Percentiles rank a stretch among this genome's conserved stretches.
These are phyloP conservation scores for Pagrus major DNA, from an alignment of 2,113 vertebrate genomes.

Conservation along the genomic window DNA sequence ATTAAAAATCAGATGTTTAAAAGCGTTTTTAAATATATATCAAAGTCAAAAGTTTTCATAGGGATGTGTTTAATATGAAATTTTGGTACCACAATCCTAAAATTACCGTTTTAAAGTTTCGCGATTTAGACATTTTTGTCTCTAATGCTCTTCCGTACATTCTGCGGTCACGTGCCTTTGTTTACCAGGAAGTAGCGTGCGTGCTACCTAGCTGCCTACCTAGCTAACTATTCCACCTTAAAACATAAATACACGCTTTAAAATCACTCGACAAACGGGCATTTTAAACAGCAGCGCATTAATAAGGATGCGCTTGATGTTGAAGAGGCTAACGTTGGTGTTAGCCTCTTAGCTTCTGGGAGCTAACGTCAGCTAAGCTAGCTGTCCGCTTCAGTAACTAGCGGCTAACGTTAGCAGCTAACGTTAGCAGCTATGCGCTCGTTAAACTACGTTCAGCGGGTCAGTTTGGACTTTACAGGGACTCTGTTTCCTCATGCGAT, in stretches of 20 bases:
- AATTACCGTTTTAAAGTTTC: neutral
- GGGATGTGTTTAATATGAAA: neutral
- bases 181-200: constrained; percentile 43
- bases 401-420: neutral
- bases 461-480: constrained; percentile 92
- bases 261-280: rapidly evolving
- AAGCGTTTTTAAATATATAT: too few relatives aligned
- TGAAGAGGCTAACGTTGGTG: neutral
- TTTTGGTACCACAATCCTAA: neutral
- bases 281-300: neutral
- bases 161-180: constrained; percentile 66
- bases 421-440: constrained; percentile 85
- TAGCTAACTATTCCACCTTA: neutral
- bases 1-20: neutral
- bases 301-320: neutral
- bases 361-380: constrained; percentile 4
- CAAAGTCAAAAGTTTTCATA: neutral
- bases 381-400: neutral
- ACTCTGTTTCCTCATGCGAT: constrained; percentile 94
- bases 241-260: neutral
- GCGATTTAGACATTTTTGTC: neutral
- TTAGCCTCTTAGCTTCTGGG: neutral
- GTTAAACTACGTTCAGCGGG: constrained; percentile 91
- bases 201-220: too few relatives aligned
- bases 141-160: constrained; percentile 44